Evolutionary conservation across 2,113 vertebrate species (phyloP).

Genomic region (Capra hircus): DNA sequence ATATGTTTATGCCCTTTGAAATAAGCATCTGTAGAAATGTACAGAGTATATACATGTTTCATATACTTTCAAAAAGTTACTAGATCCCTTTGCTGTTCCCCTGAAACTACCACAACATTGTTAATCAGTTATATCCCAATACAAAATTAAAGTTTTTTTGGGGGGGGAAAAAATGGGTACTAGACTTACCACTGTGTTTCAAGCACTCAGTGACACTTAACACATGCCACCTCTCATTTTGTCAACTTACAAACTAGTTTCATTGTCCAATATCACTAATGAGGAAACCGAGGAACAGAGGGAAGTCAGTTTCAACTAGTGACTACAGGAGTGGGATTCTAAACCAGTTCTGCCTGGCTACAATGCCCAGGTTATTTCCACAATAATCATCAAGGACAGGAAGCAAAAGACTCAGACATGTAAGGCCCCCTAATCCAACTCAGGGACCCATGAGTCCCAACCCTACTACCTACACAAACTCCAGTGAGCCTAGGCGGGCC

Average conservation of each 20-base stretch:
- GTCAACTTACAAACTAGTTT: background rate
- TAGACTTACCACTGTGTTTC: background rate
- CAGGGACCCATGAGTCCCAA: background rate
- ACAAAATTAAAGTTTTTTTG: background rate
- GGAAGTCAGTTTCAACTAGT: background rate
- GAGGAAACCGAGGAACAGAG: background rate
- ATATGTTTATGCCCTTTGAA: background rate
- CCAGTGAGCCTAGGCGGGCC: background rate
- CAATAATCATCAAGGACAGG: background rate
- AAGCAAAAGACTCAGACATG: background rate
- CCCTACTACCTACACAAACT: background rate
- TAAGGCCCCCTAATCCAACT: background rate
- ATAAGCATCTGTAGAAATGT: background rate
- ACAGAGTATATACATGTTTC: background rate
- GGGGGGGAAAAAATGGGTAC: fast-evolving
- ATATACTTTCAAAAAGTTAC: background rate
- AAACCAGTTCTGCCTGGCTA: background rate
- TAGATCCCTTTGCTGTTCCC: background rate
- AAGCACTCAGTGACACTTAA: background rate
- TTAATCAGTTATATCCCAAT: background rate
- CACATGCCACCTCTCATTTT: background rate
- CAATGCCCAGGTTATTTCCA: background rate
- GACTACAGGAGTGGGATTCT: background rate
- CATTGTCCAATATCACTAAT: background rate
- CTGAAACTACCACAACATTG: background rate